Evolutionary conservation across 1,140 invertebrate genomes (phyloP).

Genomic region (Ctenoplectra terminalis): DNA sequence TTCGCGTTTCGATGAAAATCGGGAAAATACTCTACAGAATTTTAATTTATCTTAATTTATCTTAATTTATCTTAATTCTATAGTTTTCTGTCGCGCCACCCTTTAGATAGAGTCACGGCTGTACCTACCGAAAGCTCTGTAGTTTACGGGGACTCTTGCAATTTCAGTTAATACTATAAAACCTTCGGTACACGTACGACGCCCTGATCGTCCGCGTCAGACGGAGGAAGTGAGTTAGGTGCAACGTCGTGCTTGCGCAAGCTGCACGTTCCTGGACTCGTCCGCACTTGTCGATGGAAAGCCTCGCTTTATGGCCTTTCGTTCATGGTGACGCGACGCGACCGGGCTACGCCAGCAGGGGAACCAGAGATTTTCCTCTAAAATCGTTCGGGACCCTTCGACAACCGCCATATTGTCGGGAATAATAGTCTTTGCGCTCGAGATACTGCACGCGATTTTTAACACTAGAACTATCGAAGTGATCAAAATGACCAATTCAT

Average conservation of each 20-base stretch:
- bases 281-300: constrained; percentile 63
- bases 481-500: too few species aligned
- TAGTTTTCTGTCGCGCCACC: constrained; percentile 45
- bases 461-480: too few species aligned
- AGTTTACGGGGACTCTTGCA: constrained; percentile 76
- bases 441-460: too few species aligned
- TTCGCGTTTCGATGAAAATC: too few species aligned
- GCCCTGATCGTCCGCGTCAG: constrained; percentile 7
- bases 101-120: constrained; percentile 29
- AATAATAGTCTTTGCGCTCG: neutral
- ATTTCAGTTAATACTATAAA: constrained; percentile 80
- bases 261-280: constrained; percentile 41
- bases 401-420: neutral
- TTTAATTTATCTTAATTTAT: too few species aligned
- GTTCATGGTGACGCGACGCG: constrained; percentile 45
- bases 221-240: neutral
- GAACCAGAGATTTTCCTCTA: neutral
- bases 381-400: neutral
- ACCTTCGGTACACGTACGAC: constrained; percentile 70
- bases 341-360: neutral
- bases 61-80: too few species aligned
- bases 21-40: too few species aligned
- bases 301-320: constrained; percentile 59
- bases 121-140: constrained; percentile 46
- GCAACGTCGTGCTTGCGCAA: constrained; percentile 14